phyloP scores from a whole-genome alignment of 1,140 invertebrate species.

The Zaprionus kolodkinae region DNA sequence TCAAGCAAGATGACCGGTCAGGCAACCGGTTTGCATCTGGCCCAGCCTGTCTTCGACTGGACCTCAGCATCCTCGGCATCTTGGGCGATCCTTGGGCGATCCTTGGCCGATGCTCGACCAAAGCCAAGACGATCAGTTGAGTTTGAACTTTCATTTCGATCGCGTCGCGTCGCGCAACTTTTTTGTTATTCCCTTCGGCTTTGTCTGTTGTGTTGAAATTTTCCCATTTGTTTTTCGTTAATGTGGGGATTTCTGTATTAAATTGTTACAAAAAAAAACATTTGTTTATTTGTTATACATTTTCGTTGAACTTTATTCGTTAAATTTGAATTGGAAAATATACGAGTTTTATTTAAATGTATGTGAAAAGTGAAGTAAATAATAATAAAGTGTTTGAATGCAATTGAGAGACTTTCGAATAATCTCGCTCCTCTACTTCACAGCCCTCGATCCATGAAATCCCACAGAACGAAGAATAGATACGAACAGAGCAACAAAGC shows the following conservation, averaged over 20 bases:
- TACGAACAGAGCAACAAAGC: constrained; percentile 38
- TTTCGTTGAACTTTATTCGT: constrained; percentile 15
- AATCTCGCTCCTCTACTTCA: background rate
- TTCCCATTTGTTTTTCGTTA: constrained; percentile 66
- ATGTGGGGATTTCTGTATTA: constrained; percentile 71
- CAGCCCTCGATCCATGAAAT: constrained; percentile 52
- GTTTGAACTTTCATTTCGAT: constrained; percentile 81
- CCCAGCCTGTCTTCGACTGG: constrained; percentile 75
- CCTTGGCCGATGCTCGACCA: constrained; percentile 30
- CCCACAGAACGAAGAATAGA: constrained; percentile 58
- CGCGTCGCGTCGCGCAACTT: constrained; percentile 71
- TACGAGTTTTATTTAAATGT: constrained; percentile 16
- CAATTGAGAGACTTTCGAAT: background rate
- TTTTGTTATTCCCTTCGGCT: constrained; percentile 53
- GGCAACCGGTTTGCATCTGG: constrained; percentile 70
- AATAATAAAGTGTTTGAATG: background rate
- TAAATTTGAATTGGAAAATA: constrained; percentile 1
- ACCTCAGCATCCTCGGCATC: constrained; percentile 51
- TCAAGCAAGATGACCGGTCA: constrained; percentile 65
- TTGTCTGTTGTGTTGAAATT: constrained; percentile 62
- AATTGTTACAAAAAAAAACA: constrained; percentile 42
- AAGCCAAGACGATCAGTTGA: constrained; percentile 63
- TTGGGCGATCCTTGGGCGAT: constrained; percentile 33
- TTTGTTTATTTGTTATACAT: constrained; percentile 56
- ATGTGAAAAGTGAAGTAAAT: constrained; percentile 21